Evolutionary conservation across 2,113 vertebrate genomes (phyloP), one percentile per base, ranked within the genome.

Genomic region (Peucedramus taeniatus): DNA sequence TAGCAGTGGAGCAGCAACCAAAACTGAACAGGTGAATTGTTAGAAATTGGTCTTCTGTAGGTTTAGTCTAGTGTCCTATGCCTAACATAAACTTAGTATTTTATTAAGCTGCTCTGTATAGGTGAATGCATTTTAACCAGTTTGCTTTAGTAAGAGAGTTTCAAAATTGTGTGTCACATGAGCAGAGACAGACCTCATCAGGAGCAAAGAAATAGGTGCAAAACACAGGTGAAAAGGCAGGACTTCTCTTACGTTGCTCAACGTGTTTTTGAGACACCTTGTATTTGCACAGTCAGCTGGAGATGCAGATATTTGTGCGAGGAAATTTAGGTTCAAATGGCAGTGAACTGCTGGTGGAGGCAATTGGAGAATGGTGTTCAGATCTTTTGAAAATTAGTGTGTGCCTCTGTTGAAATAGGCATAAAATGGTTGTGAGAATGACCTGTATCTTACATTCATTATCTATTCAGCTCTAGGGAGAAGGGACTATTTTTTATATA

Each of bases 401-500:
- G 11, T 79, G 13, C n/a, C 30, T 50, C 22, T 15, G 12, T 69
- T 83, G 42, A 69, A 76, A 56, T 5, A 37, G n/a, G 40, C 0
- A 1, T 44, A 26, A 61, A 28, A 13, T 39, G 23, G 11, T 31
- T 56, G 65, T 53, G 53, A 75, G 44, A 75, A 76, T 18, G 10
- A 54, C 22, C 17, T 64, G 11, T 13, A 37, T 57, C 13, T 64
- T 60, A 8, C 0, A 50, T 23, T 0, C 0, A n/a, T n/a, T 42
- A 7, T 35, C 4, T 28, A 8, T 63, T 60, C 49, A 75, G 44
- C 33, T 80, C 11, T 51, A 17, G 51, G 47, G 45, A 70, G n/a
- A 65, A 74, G 20, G 18, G n/a, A 19, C 13, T 66, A 1, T 26
- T 76, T 2, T n/a, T 69, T 44, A 72, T 51, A 37, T 33, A 66